These are phyloP conservation scores for Trididemnum nubilum DNA, from an alignment of 23 tunicate genomes.

Conservation along the genomic window DNA sequence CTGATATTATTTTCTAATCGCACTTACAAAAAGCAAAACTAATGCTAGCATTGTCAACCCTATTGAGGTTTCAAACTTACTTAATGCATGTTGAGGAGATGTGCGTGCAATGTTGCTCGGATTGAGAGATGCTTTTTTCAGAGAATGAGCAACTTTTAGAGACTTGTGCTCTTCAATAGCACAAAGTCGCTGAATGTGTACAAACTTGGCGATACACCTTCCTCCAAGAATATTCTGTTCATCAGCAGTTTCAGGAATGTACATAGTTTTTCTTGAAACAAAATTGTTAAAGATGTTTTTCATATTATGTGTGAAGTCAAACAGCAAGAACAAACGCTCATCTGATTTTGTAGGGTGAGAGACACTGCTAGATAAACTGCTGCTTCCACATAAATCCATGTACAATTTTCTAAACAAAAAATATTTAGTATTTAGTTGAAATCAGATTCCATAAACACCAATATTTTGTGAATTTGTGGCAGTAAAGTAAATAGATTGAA, in stretches of 20 bases:
- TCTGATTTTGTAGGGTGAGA: not conserved
- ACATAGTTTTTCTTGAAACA: not conserved
- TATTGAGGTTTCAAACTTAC: no score
- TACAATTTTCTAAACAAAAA: slow-evolving; percentile 22
- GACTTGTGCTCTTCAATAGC: slow-evolving; percentile 9
- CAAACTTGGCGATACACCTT: not conserved
- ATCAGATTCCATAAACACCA: not conserved
- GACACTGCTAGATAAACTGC: not conserved
- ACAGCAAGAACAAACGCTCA: slow-evolving; percentile 22
- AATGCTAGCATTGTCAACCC: no score
- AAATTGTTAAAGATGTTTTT: slow-evolving; percentile 23
- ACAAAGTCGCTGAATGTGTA: not conserved
- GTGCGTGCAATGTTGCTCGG: slow-evolving; percentile 22
- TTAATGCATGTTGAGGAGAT: slow-evolving; percentile 18
- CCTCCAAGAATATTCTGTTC: slow-evolving; percentile 18
- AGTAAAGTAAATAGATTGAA: no score
- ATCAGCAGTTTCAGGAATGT: slow-evolving; percentile 4
- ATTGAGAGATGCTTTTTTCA: slow-evolving; percentile 31
- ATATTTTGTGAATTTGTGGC: no score
- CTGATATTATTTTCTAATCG: no score
- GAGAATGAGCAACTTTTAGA: slow-evolving; percentile 8
- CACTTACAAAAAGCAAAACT: no score
- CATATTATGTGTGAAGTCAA: slow-evolving; percentile 31
- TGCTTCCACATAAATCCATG: slow-evolving; percentile 7
- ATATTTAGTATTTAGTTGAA: not conserved